These are phyloP conservation scores for Mustelus asterias DNA, from an alignment of 2,113 vertebrate genomes.

Conservation along the genomic window DNA sequence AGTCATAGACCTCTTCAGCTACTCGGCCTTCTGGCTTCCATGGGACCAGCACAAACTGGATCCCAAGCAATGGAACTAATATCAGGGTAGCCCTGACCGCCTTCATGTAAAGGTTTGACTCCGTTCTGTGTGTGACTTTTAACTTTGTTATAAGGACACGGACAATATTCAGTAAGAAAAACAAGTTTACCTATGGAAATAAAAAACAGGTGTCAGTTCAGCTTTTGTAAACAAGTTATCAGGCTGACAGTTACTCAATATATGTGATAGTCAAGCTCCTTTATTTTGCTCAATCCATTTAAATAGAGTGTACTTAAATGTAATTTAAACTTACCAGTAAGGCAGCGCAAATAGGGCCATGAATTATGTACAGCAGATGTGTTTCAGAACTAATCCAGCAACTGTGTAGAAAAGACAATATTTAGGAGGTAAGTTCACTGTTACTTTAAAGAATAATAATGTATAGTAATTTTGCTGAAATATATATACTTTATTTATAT, in stretches of 20 bases:
- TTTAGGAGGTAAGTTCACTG: neutral
- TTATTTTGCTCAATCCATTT: slow-evolving; percentile 44
- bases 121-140: slow-evolving; percentile 91
- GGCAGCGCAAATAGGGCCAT: slow-evolving; percentile 92
- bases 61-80: slow-evolving; percentile 85
- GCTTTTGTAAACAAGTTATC: neutral
- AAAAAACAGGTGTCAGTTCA: slow-evolving; percentile 30
- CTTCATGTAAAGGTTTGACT: slow-evolving; percentile 97
- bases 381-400: slow-evolving; percentile 98
- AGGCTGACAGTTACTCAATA: neutral
- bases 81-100: slow-evolving; percentile 93
- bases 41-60: slow-evolving; percentile 85
- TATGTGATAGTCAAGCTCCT: slow-evolving; percentile 41
- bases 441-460: slow-evolving; percentile 23
- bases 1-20: slow-evolving; percentile 86
- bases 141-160: slow-evolving; percentile 96
- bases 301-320: slow-evolving; percentile 39
- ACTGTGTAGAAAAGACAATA: slow-evolving; percentile 50
- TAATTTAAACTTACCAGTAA: slow-evolving; percentile 69
- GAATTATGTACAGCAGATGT: slow-evolving; percentile 91
- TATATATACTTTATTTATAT: slow-evolving; percentile 15
- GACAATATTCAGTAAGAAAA: slow-evolving; percentile 93
- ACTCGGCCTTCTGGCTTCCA: slow-evolving; percentile 78
- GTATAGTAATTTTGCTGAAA: neutral
- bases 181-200: slow-evolving; percentile 78